These are phyloP conservation scores for Semaprochilodus insignis DNA, from an alignment of 2,797 vertebrate genomes.

Conservation along the genomic window DNA sequence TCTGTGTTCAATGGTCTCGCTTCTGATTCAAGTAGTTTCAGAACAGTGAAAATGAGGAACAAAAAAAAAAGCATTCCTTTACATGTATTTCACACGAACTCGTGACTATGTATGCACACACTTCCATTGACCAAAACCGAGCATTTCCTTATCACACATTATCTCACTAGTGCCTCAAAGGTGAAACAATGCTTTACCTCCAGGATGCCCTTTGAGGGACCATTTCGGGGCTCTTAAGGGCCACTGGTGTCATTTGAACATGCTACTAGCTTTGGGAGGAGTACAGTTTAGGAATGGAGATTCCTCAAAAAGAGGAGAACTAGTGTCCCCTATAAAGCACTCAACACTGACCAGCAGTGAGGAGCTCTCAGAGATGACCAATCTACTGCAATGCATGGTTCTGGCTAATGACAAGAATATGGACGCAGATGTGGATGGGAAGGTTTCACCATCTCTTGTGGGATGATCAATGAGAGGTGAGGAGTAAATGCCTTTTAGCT, in stretches of 20 bases:
- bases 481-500: conserved; percentile 18
- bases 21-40: conserved; percentile 83
- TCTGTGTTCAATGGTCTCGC: conserved; percentile 81
- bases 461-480: conserved; percentile 19
- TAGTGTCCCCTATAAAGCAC: conserved; percentile 67
- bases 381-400: conserved; percentile 24
- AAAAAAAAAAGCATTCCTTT: conserved; percentile 35
- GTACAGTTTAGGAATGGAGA: conserved; percentile 7
- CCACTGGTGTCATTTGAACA: conserved; percentile 15
- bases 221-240: conserved; percentile 3
- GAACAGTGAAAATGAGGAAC: conserved; percentile 76
- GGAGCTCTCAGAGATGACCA: conserved; percentile 59
- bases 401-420: conserved; percentile 20
- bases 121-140: conserved; percentile 23
- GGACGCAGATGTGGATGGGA: conserved; percentile 32
- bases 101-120: conserved; percentile 20
- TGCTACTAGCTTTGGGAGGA: conserved; percentile 30
- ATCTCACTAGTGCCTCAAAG: conserved; percentile 47
- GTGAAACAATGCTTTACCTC: conserved; percentile 11
- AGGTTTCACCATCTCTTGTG: conserved; percentile 5
- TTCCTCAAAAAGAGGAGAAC: conserved; percentile 53
- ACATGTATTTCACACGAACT: conserved; percentile 37
- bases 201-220: conserved; percentile 7
- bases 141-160: conserved; percentile 26
- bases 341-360: conserved; percentile 79